Base-by-base conservation (phyloP, 2,888 invertebrate species). In the Calameuta pallipes region DNA sequence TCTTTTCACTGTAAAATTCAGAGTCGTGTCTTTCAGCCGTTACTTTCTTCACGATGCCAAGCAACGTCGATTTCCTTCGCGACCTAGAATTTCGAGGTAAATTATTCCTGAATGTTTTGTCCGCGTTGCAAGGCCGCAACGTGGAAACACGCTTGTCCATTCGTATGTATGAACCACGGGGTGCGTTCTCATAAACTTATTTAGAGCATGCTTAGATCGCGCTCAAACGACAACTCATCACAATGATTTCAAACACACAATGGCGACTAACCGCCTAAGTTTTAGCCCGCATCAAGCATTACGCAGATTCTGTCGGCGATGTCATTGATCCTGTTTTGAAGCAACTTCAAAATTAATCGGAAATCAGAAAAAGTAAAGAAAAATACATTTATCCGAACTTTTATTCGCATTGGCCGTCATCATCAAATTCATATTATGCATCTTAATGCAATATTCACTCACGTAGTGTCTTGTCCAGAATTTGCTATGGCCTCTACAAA, bases 61-160 rank as follows among this genome's bases (percentile, higher is more conserved):
- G 56, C 23, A 23, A 56, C 23, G 56, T 56, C 56, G 56, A 56
- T 56, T 56, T 56, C 23, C 56, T 56, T 2, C 56, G 56, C 56
- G 56, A 56, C 56, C 56, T 56, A 56, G 56, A 56, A 56, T 56
- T 56, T 56, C 56, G 56, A 56, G 56, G 33, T 71, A 71, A 71
- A 71, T 71, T 34, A 71, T 34, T 71, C 71, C 71, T 71, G 33
- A 71, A 71, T 34, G 71, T 71, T 71, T 71, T 34, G 71, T 71
- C 71, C 71, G 71, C 31, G 33, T 23, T 34, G 71, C 71, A 71
- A 71, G 71, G 71, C 31, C 71, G 71, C 23, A 71, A 31, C 71
- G 11, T 71, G 71, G 71, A 33, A 71, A 31, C 71, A 71, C 71
- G 31, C 34, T 23, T 34, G 71, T 71, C 71, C 15, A 34, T 2